Base-by-base conservation (phyloP, 2,113 vertebrate genomes). In the Nansenia antarctica region DNA sequence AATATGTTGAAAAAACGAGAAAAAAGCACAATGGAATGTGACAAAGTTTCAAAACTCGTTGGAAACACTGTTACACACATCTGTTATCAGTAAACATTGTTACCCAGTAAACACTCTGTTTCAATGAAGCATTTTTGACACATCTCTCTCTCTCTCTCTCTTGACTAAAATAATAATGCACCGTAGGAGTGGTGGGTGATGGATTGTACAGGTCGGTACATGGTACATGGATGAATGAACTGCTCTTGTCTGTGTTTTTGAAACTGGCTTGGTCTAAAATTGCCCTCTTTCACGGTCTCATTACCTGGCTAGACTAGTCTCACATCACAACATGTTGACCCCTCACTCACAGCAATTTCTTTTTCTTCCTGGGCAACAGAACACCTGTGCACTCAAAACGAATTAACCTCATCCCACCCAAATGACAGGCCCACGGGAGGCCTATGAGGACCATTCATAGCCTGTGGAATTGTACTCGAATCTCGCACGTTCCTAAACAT, bases 41-140 rank as follows among this genome's bases (percentile, higher is more conserved):
- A 49, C 45, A 49, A 22, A 2, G 15, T 20, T 49, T 49, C n/a
- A 49, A 49, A 22, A 49, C n/a, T 22, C n/a, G 20, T 15, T 14
- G 45, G 6, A n/a, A 49, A 49, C 35, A 37, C 35, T 37, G 5
- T 11, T 5, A 37, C 11, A 49, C 11, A 49, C 45, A 49, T 49
- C 45, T 49, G 45, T 49, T 49, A 20, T n/a, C n/a, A 49, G 45
- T 49, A 49, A 49, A 49, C n/a, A 42, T 42, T 49, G n/a, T n/a
- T n/a, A n/a, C n/a, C 45, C n/a, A 49, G 45, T 49, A 49, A 49
- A 49, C n/a, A 42, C 18, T 49, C n/a, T 49, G n/a, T n/a, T n/a
- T 49, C 45, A 15, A 20, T 49, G 18, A 15, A 49, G 18, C 15
- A 49, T 20, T 49, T 49, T 49, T 49, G 20, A 22, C 45, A 49